phyloP scores from a whole-genome alignment of 1,140 invertebrate genomes.

The Drosophila albomicans region DNA sequence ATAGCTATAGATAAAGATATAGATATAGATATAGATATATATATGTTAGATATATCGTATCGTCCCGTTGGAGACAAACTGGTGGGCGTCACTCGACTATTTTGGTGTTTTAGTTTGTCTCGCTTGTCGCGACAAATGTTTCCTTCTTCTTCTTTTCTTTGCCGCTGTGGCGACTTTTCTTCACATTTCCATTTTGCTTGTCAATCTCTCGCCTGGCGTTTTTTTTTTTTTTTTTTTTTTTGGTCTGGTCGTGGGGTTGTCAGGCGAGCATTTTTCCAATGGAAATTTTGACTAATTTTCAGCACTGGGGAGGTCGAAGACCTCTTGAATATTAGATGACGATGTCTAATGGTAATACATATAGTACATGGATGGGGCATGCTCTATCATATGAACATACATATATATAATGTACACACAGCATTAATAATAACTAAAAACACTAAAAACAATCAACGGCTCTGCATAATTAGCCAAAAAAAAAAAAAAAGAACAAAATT shows the following conservation, averaged over 20 bases:
- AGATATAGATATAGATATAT: slow-evolving; percentile 20
- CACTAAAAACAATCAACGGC: slow-evolving; percentile 48
- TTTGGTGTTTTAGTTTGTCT: slow-evolving; percentile 44
- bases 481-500: background rate
- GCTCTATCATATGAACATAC: background rate
- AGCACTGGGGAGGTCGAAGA: slow-evolving; percentile 44
- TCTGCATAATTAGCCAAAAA: slow-evolving; percentile 69
- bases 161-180: background rate
- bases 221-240: background rate
- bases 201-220: slow-evolving; percentile 20
- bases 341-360: slow-evolving; percentile 3
- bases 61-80: background rate
- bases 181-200: slow-evolving; percentile 6
- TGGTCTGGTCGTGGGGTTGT: slow-evolving; percentile 7
- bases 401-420: background rate
- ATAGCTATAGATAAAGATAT: background rate
- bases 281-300: slow-evolving; percentile 56
- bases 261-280: slow-evolving; percentile 48
- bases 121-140: slow-evolving; percentile 54
- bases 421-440: slow-evolving; percentile 24
- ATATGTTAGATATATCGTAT: slow-evolving; percentile 3
- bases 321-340: slow-evolving; percentile 37
- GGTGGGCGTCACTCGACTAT: slow-evolving; percentile 44
- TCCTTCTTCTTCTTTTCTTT: slow-evolving; percentile 12
- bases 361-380: background rate